Evolutionary conservation across 2,888 invertebrate species (phyloP).

Genomic region (Pristionchus entomophagus): DNA sequence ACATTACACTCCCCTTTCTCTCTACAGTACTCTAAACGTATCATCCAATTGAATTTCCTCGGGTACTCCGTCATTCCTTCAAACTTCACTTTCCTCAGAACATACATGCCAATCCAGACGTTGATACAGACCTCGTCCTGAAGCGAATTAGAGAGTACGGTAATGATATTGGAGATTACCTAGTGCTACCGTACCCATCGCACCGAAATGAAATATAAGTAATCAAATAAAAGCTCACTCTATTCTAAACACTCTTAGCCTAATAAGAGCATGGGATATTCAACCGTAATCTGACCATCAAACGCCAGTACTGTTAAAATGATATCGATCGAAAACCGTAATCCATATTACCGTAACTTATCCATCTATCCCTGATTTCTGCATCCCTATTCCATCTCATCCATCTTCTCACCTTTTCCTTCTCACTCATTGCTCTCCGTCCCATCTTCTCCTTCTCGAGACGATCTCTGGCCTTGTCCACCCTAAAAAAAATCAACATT

Average conservation of each 20-base stretch:
- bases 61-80: neutral
- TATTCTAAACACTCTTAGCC: no score
- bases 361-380: neutral
- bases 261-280: neutral
- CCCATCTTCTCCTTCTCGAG: neutral
- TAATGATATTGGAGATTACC: no score
- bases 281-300: neutral
- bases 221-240: no score
- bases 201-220: no score
- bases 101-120: slow-evolving; percentile 35
- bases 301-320: neutral
- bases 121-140: neutral
- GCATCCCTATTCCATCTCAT: neutral
- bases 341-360: neutral
- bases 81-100: neutral
- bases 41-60: neutral
- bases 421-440: slow-evolving; percentile 7
- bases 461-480: neutral
- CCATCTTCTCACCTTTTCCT: neutral
- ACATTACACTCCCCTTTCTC: no score
- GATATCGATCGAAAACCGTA: neutral
- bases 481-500: no score
- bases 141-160: neutral
- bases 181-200: no score
- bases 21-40: neutral